Percentiles rank a stretch among this genome's conserved stretches.
Evolutionary conservation across 2,113 vertebrate species (phyloP).

Genomic region (Myiagra hebetior): DNA sequence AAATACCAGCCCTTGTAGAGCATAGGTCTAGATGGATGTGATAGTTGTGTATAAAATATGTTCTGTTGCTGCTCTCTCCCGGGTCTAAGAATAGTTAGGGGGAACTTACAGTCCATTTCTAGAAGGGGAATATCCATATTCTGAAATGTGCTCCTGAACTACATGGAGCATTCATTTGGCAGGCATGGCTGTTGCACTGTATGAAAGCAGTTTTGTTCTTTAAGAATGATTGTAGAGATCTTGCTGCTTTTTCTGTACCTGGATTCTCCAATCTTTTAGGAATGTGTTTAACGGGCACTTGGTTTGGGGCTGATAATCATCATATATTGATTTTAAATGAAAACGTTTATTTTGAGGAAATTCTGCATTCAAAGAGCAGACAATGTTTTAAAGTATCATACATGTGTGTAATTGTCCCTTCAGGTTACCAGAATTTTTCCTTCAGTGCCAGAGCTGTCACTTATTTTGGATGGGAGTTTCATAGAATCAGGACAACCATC

Average conservation of each 20-base stretch:
- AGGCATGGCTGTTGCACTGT: fast-evolving
- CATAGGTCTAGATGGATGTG: neutral
- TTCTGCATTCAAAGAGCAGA: neutral
- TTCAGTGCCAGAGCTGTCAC: constrained; percentile 93
- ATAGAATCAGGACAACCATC: constrained; percentile 45
- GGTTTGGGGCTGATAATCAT: neutral
- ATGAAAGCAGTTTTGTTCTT: neutral
- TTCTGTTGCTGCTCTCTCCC: neutral
- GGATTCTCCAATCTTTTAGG: neutral
- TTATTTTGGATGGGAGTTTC: constrained; percentile 84
- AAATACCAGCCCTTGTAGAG: neutral
- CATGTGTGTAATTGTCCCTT: neutral
- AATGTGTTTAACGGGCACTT: neutral
- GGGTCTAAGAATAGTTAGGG: neutral
- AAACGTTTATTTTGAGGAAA: neutral
- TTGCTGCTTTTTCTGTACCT: neutral
- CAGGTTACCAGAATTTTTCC: constrained; percentile 83
- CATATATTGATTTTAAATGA: neutral
- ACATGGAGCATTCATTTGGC: neutral
- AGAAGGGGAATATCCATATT: neutral
- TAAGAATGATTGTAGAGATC: neutral
- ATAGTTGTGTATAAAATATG: neutral
- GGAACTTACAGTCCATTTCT: neutral
- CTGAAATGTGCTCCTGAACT: neutral
- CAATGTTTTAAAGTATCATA: neutral